Evolutionary conservation across 2,113 vertebrate species (phyloP).

Genomic region (Macaca mulatta): DNA sequence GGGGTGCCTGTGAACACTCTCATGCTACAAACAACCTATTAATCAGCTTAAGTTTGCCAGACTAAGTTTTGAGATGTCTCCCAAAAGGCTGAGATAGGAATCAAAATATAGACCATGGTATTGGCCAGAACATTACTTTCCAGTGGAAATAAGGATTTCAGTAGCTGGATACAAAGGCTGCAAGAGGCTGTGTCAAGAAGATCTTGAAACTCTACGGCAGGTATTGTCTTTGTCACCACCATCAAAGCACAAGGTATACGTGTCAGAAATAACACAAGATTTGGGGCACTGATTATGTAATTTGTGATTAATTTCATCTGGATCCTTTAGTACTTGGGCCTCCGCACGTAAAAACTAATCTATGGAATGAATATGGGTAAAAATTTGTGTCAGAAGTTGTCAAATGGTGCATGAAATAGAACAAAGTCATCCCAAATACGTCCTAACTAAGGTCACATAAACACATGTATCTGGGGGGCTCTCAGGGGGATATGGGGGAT

Average conservation of each 20-base stretch:
- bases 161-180: neutral
- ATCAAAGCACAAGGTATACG: neutral
- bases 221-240: neutral
- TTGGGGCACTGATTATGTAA: neutral
- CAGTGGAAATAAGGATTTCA: neutral
- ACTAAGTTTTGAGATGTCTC: neutral
- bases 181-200: neutral
- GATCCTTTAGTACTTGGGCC: neutral
- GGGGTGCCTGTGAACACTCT: too few relatives aligned
- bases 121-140: neutral
- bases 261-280: neutral
- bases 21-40: rapidly evolving
- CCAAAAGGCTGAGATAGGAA: neutral
- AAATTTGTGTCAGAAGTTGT: neutral
- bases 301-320: neutral
- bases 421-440: neutral
- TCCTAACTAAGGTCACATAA: neutral
- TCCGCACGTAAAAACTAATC: neutral
- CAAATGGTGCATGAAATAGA: neutral
- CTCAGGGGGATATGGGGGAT: too few relatives aligned
- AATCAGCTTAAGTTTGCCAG: too few relatives aligned
- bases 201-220: neutral
- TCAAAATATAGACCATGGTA: neutral
- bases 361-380: neutral
- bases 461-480: too few relatives aligned